These are phyloP conservation scores for Orthosia cruda DNA, from an alignment of 2,888 invertebrate species.

Conservation along the genomic window DNA sequence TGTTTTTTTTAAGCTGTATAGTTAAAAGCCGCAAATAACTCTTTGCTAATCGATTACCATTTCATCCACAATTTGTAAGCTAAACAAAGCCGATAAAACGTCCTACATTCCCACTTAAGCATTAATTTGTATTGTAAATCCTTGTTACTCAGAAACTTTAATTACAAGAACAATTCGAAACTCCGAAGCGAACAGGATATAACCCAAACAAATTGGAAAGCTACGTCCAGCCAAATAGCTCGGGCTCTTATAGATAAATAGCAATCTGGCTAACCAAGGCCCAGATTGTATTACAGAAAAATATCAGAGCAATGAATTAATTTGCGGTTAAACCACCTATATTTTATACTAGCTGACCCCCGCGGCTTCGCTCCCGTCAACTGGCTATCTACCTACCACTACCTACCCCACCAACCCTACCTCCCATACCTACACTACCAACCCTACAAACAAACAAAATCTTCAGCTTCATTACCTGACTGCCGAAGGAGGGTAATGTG, in stretches of 20 bases:
- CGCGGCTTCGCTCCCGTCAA: too few species aligned
- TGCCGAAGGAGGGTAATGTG: too few species aligned
- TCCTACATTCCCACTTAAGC: neutral
- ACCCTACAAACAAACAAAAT: too few species aligned
- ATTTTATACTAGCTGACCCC: too few species aligned
- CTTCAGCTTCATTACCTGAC: too few species aligned
- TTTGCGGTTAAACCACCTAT: conserved; percentile 48
- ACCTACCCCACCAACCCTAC: too few species aligned
- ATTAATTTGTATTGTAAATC: conserved; percentile 31
- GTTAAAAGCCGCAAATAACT: neutral
- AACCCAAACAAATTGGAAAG: conserved; percentile 51
- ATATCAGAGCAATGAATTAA: conserved; percentile 60
- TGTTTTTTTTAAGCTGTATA: neutral
- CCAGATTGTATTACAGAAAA: conserved; percentile 50
- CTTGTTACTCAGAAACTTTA: conserved; percentile 13
- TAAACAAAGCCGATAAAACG: conserved; percentile 15
- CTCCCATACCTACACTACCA: too few species aligned
- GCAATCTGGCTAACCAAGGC: conserved; percentile 35
- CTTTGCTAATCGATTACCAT: neutral
- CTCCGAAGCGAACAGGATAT: conserved; percentile 33
- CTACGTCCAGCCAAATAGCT: conserved; percentile 41
- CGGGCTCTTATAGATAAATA: conserved; percentile 54
- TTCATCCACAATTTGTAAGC: conserved; percentile 7
- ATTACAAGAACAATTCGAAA: conserved; percentile 45
- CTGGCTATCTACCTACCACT: too few species aligned